Evolutionary conservation across 1,140 invertebrate species (phyloP).

Genomic region (Fopius arisanus): DNA sequence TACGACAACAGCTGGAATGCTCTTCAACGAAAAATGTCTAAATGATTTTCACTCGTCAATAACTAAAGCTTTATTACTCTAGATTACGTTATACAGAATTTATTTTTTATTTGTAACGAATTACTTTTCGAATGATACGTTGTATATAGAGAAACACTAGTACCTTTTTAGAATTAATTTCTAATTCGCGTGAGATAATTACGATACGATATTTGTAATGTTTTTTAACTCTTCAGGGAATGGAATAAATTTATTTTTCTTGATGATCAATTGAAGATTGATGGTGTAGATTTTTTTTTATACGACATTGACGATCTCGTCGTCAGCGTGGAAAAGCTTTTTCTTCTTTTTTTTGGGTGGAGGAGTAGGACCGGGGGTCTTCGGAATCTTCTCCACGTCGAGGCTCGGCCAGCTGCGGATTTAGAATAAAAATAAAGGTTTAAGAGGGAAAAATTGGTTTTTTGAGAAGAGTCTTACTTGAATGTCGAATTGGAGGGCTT

Average conservation of each 20-base stretch:
- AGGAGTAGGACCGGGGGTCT: slow-evolving; percentile 17
- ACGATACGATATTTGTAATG: not conserved
- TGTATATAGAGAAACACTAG: slow-evolving; percentile 11
- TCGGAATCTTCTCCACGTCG: slow-evolving; percentile 17
- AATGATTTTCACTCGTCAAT: slow-evolving; percentile 47
- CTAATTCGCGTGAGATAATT: not conserved
- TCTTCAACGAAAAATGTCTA: slow-evolving; percentile 70
- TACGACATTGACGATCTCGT: slow-evolving; percentile 10
- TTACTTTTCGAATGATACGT: not conserved
- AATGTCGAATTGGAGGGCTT: not conserved
- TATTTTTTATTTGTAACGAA: not conserved
- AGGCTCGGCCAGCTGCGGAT: slow-evolving; percentile 28
- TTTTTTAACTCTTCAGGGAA: not conserved
- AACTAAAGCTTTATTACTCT: too few relatives aligned
- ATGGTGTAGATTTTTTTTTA: not conserved
- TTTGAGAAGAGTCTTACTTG: slow-evolving; percentile 1
- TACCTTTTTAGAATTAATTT: not conserved
- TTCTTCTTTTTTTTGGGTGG: slow-evolving; percentile 16
- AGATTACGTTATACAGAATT: not conserved
- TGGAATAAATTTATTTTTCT: not conserved
- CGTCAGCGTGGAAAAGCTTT: slow-evolving; percentile 21
- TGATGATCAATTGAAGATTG: not conserved
- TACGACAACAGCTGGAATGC: slow-evolving; percentile 79
- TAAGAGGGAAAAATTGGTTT: not conserved
- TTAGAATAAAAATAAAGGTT: not conserved